Evolutionary conservation across 2,888 invertebrate species (phyloP).

Genomic region (Amphipyra berbera): DNA sequence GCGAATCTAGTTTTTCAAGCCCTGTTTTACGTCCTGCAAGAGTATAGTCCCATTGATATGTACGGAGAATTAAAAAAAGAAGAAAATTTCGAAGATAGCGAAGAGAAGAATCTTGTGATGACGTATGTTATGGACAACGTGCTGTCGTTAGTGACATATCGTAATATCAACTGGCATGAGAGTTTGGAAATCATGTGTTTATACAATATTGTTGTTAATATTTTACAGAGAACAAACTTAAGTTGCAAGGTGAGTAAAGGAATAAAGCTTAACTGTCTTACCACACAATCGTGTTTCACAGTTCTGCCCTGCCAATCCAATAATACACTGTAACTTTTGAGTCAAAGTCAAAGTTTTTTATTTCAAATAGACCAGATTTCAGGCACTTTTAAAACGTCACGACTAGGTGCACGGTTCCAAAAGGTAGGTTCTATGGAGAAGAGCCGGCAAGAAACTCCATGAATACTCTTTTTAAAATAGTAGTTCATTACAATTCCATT

Average conservation of each 20-base stretch:
- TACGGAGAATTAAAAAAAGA: constrained; percentile 63
- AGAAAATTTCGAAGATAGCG: constrained; percentile 69
- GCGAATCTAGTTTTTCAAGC: constrained; percentile 91
- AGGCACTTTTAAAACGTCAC: too few species aligned
- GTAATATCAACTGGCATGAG: constrained; percentile 94
- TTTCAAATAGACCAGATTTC: too few species aligned
- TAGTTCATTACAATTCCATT: too few species aligned
- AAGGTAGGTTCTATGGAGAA: too few species aligned
- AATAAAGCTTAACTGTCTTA: too few species aligned
- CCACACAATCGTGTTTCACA: too few species aligned
- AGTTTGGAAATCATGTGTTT: constrained; percentile 94
- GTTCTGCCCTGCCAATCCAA: too few species aligned
- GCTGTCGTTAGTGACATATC: constrained; percentile 91
- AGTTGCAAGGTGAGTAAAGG: constrained; percentile 75
- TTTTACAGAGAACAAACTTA: constrained; percentile 78
- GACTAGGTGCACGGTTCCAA: too few species aligned
- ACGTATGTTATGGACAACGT: constrained; percentile 92
- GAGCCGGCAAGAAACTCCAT: too few species aligned
- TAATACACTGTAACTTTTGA: too few species aligned
- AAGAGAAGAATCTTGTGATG: constrained; percentile 85
- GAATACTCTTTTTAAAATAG: too few species aligned
- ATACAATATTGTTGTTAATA: constrained; percentile 78
- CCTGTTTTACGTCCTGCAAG: constrained; percentile 90
- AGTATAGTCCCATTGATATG: constrained; percentile 80
- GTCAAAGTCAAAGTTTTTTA: too few species aligned